Evolutionary conservation across 2,113 vertebrate genomes (phyloP), one percentile per base, ranked within the genome.

Genomic region (Rhabdornis inornatus): DNA sequence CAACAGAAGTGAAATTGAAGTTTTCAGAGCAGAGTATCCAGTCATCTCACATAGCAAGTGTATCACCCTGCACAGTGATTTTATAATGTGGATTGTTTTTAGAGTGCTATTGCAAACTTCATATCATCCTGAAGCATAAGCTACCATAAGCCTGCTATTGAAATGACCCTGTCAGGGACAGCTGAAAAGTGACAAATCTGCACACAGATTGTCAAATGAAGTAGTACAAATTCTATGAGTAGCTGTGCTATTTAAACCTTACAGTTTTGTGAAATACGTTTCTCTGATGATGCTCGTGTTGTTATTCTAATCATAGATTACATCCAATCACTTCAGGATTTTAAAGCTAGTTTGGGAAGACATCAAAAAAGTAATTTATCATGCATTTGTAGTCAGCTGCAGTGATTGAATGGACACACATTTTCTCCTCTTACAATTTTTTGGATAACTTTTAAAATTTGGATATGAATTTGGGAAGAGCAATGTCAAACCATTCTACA

Each of bases 11-110:
- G 83, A 95, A 97, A 97, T 45, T 53, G 93, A 91, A 76, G 83
- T 97, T 96, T 95, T 97, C 88, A 82, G 74, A 91, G 56, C n/a
- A 97, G 83, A 83, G 90, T 95, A 33, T 87, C 91, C 89, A 94
- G 89, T 95, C 93, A 64, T 50, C 86, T 93, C 85, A 83, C 40
- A 71, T 82, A 91, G 95, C 25, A 89, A 74, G 66, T 7, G 95
- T 96, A 95, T 96, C 83, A 91, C 84, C 92, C 84, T 93, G 45
- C 11, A 16, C 39, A 70, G 42, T 70, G 64, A 68, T 88, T 92
- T 94, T 88, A 72, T 88, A 83, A 81, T n/a, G 27, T 49, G n/a
- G 20, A 81, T 55, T 44, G 40, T 39, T 94, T 94, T 83, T 85
- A 59, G 44, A 94, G 68, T 66, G 68, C 64, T 91, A 8, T 55